Base-by-base conservation (phyloP, 2,113 vertebrate genomes). In the Prionailurus viverrinus region DNA sequence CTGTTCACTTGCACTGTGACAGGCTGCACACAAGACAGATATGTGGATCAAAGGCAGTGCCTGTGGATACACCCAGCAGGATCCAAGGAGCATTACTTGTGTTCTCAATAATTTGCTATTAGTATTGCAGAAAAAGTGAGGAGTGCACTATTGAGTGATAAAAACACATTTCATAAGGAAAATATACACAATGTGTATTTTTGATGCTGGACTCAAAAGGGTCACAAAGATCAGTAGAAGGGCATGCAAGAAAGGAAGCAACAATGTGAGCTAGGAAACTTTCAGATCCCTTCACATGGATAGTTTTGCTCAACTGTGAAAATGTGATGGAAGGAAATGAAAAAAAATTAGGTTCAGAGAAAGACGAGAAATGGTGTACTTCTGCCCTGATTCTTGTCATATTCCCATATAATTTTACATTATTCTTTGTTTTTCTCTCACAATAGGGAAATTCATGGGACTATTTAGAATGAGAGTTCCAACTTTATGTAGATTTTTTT, bases 51-150 rank as follows among this genome's bases (percentile, higher is more conserved):
- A 92, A 97, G 84, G 87, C 94, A 80, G 51, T 0, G 45, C 84
- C 91, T 95, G n/a, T 79, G 93, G 93, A 63, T 78, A 91, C 45
- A 58, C 61, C 18, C 85, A 93, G 80, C 82, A 65, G 84, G 84
- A 74, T 39, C 71, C 41, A 73, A 61, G 53, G 36, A 89, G 16
- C 53, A 41, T 69, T n/a, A 25, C 84, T 15, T 25, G 81, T 31
- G 41, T 86, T 93, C 85, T 69, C 96, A 83, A 95, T 79, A 93
- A 95, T 91, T 83, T 94, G 76, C 48, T 68, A 45, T 87, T 61
- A 94, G 76, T 78, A 80, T 88, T 41, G 61, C 68, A 94, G 53
- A 58, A 87, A 86, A 96, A 85, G 36, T n/a, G 61, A 73, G 33
- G 45, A 55, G 9, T 29, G 21, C 3, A 73, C 33, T 78, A 48